phyloP scores from a whole-genome alignment of 2,113 vertebrate genomes.

The Xyrauchen texanus region DNA sequence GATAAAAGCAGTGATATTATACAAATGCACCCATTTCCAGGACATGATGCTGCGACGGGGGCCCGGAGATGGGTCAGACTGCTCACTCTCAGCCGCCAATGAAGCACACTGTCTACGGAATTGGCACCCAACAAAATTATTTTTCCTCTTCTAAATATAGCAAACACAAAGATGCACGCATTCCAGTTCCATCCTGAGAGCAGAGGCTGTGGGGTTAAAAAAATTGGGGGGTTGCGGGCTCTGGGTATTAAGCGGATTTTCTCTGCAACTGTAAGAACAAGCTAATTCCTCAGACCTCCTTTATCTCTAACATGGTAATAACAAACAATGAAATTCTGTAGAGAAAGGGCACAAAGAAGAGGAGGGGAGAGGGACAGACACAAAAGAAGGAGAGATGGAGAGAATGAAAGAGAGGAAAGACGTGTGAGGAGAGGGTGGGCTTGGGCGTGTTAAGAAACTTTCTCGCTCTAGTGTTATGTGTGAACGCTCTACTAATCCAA shows the following conservation, averaged over 20 bases:
- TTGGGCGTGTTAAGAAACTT: constrained; percentile 76
- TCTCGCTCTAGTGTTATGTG: constrained; percentile 72
- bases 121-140: constrained; percentile 26
- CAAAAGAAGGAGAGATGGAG: constrained; percentile 65
- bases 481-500: constrained; percentile 80
- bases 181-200: constrained; percentile 16
- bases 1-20: constrained; percentile 72
- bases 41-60: constrained; percentile 58
- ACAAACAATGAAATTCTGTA: constrained; percentile 62
- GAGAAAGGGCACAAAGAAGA: constrained; percentile 52
- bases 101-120: not conserved
- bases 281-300: constrained; percentile 73
- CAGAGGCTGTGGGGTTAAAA: constrained; percentile 37
- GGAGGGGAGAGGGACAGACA: constrained; percentile 52
- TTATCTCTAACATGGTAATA: constrained; percentile 74
- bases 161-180: constrained; percentile 1
- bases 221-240: constrained; percentile 37
- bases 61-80: constrained; percentile 53
- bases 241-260: constrained; percentile 53
- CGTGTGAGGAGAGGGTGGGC: constrained; percentile 70
- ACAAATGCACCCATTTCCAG: constrained; percentile 73
- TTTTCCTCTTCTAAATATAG: constrained; percentile 1
- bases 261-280: constrained; percentile 55
- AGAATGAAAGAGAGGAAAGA: constrained; percentile 68
- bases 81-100: constrained; percentile 27